Base-by-base conservation (phyloP, 23 tunicate species). In the Oikopleura dioica region DNA sequence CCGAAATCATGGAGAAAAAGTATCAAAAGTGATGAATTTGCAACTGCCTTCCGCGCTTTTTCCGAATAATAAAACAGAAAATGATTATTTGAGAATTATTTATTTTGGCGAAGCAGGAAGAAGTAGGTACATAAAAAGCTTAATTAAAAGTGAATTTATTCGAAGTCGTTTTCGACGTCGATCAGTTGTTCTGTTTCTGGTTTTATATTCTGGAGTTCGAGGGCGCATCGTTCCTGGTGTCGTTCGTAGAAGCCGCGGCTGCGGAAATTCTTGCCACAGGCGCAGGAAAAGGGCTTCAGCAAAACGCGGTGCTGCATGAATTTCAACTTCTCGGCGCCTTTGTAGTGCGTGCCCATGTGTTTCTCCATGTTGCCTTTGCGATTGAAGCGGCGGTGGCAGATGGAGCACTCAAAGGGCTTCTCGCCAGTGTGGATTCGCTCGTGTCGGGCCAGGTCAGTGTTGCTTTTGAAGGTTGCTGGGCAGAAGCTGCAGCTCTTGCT, bases 391-490 rank as follows among this genome's bases (percentile, higher is more conserved):
- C 26, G 16, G 29, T 63, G 32, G 72, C 72, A 63, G 5, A 63
- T 28, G 29, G 72, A 63, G 33, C 72, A 63, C 33, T 63, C 26
- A 28, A 63, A 63, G 29, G 72, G 72, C 33, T 63, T 63, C 26
- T 63, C 72, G 16, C 72, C 72, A 24, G 72, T 63, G 26, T 63
- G 72, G 26, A 63, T 63, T 28, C 72, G 29, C 33, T 63, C 72
- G 26, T 63, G 72, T 21, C 72, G 29, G 4, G 5, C 2, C 33
- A 63, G 5, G 26, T 63, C 72, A 2, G 72, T 63, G 72, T 63
- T 63, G 33, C 30, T 12, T 63, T 63, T 63, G 29, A 63, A 63
- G 33, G 26, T 31, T 4, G 29, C 72, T 23, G 72, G 72, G 72
- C 72, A 63, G 26, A 44, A 44, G 9, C 55, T 9, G 21, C 55